phyloP scores from a whole-genome alignment of 2,888 invertebrate species.

The Metopia argyrocephala region DNA sequence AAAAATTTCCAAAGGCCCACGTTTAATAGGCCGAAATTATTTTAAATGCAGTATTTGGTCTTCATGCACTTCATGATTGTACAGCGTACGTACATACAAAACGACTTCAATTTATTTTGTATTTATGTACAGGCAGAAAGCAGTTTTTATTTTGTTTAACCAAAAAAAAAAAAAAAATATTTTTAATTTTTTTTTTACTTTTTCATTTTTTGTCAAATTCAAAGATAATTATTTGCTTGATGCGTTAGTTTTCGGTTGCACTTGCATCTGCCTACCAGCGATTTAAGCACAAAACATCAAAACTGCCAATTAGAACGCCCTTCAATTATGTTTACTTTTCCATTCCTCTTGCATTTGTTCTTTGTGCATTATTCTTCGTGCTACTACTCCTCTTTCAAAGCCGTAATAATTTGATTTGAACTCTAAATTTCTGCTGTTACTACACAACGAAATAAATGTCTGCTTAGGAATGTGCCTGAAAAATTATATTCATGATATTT shows the following conservation, averaged over 20 bases:
- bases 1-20: constrained; percentile 30
- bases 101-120: constrained; percentile 23
- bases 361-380: background rate
- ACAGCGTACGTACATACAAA: background rate
- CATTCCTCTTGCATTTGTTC: background rate
- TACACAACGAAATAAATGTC: background rate
- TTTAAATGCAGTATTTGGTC: constrained; percentile 52
- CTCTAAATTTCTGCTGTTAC: background rate
- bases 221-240: constrained; percentile 50
- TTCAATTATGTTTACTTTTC: constrained; percentile 50
- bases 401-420: constrained; percentile 1
- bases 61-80: constrained; percentile 30
- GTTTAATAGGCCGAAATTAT: constrained; percentile 48
- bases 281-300: constrained; percentile 14
- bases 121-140: background rate
- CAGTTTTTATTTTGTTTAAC: background rate
- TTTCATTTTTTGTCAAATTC: constrained; percentile 56
- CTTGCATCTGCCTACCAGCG: constrained; percentile 58
- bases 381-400: no score
- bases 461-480: background rate
- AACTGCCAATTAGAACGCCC: constrained; percentile 62
- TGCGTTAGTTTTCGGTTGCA: constrained; percentile 59
- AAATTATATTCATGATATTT: background rate
- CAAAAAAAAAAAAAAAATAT: background rate
- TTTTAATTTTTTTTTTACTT: constrained; percentile 10